A percentile compares a stretch with the other conserved stretches of the same genome.
Evolutionary conservation across 2,113 vertebrate genomes (phyloP).

Genomic region (Variabilichromis moorii): DNA sequence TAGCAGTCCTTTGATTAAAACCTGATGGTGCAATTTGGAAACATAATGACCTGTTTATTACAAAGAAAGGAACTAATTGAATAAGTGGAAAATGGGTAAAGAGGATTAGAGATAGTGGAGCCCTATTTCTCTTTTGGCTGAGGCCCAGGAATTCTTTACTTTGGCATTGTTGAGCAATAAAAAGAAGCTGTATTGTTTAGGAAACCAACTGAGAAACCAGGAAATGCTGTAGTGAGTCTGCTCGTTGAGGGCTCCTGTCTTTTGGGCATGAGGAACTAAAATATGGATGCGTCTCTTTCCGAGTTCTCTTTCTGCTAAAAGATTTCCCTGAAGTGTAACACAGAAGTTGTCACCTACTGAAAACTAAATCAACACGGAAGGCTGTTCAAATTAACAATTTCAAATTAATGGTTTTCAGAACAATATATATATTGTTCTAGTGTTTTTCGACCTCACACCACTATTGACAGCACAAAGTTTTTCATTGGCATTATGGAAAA

Average conservation of each 20-base stretch:
- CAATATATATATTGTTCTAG: neutral
- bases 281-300: neutral
- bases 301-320: constrained; percentile 1
- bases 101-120: constrained; percentile 10
- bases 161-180: constrained; percentile 34
- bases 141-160: constrained; percentile 25
- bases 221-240: neutral
- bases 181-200: neutral
- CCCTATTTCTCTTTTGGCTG: constrained; percentile 2
- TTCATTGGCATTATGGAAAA: neutral
- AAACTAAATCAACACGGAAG: neutral
- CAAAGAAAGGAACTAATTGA: constrained; percentile 35
- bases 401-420: neutral
- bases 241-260: constrained; percentile 3
- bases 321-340: neutral
- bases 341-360: neutral
- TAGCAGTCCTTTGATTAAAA: neutral
- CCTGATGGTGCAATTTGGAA: constrained; percentile 20
- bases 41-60: constrained; percentile 25
- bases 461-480: neutral
- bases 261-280: neutral
- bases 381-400: neutral
- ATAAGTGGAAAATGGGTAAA: constrained; percentile 13
- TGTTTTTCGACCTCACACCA: neutral
- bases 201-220: neutral